Percentiles rank a stretch among this genome's conserved stretches.
These are phyloP conservation scores for Blastobasis lacticolella DNA, from an alignment of 2,888 invertebrate species.

Conservation along the genomic window DNA sequence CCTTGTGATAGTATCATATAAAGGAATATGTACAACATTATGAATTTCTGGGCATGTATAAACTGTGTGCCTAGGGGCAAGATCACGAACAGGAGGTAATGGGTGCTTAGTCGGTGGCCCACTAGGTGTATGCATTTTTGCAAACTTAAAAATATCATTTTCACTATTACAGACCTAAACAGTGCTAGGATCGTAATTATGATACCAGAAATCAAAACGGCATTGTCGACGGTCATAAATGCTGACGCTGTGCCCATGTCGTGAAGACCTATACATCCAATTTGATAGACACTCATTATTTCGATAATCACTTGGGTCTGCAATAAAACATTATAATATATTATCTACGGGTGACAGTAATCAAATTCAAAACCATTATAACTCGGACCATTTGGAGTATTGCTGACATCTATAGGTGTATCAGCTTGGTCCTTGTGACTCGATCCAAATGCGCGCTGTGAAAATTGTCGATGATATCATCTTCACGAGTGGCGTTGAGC, in stretches of 20 bases:
- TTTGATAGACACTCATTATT: conserved; percentile 34
- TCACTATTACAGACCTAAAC: conserved; percentile 39
- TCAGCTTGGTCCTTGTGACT: too few relatives aligned
- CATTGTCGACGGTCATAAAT: conserved; percentile 47
- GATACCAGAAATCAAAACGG: conserved; percentile 38
- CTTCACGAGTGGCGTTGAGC: too few relatives aligned
- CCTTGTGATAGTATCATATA: conserved; percentile 22
- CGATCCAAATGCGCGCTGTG: too few relatives aligned
- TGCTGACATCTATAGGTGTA: too few relatives aligned
- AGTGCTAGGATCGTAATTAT: conserved; percentile 32
- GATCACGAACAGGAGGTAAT: conserved; percentile 40
- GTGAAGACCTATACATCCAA: conserved; percentile 46
- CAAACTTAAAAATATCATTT: conserved; percentile 29
- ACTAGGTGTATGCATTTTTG: conserved; percentile 28
- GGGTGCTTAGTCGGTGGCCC: conserved; percentile 21
- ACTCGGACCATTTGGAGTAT: too few relatives aligned
- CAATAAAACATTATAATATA: conserved; percentile 20
- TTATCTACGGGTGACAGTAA: too few relatives aligned
- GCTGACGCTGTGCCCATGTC: conserved; percentile 46
- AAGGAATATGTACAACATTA: conserved; percentile 37
- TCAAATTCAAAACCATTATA: too few relatives aligned
- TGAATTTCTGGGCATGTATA: conserved; percentile 36
- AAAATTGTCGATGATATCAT: too few relatives aligned
- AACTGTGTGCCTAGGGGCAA: conserved; percentile 46
- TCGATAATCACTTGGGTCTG: conserved; percentile 32